Conservation (phyloP, 2,797 vertebrate genomes). For the Paedocypris micromegethes region DNA sequence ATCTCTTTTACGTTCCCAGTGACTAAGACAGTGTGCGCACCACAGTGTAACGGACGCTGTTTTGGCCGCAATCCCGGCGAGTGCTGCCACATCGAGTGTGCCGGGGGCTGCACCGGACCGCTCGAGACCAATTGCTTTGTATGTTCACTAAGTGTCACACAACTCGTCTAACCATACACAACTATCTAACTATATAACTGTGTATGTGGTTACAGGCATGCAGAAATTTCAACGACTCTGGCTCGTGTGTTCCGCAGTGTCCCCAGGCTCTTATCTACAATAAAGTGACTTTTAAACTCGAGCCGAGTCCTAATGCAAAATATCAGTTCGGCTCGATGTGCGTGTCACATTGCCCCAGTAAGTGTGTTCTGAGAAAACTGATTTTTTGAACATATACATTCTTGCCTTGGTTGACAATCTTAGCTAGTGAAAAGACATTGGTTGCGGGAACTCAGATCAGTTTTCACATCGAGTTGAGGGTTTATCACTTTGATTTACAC, state of each 20-base stretch:
- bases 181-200: neutral
- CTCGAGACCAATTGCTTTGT: constrained; percentile 88
- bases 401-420: no score
- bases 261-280: constrained; percentile 88
- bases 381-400: no score
- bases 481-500: no score
- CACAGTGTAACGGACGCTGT: constrained; percentile 89
- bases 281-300: constrained; percentile 84
- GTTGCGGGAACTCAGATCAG: no score
- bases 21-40: constrained; percentile 90
- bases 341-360: constrained; percentile 85
- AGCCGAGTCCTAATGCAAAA: constrained; percentile 88
- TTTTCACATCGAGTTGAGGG: no score
- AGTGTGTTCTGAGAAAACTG: constrained; percentile 54
- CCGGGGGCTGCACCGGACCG: constrained; percentile 85
- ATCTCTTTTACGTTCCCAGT: constrained; percentile 64
- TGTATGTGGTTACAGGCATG: constrained; percentile 73
- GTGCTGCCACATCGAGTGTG: constrained; percentile 93
- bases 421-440: no score
- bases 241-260: constrained; percentile 84
- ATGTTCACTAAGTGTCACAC: constrained; percentile 55
- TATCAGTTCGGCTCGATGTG: constrained; percentile 94
- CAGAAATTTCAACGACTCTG: constrained; percentile 87
- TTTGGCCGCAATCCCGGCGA: constrained; percentile 82
- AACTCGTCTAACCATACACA: neutral